These are phyloP conservation scores for Helicorthomorpha holstii DNA, from an alignment of 1,140 invertebrate species.

Conservation along the genomic window DNA sequence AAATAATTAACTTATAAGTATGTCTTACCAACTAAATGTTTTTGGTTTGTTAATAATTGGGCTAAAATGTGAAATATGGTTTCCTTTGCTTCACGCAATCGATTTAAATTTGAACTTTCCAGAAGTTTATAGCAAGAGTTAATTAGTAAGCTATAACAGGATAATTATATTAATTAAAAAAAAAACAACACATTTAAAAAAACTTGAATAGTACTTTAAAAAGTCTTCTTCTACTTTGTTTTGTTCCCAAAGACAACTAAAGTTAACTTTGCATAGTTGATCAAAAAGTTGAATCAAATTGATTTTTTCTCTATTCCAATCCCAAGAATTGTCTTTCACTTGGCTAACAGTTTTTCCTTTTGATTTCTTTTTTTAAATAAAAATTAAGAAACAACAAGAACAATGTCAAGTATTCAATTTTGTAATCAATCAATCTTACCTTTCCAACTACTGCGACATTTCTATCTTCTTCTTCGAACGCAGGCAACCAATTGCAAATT, in stretches of 20 bases:
- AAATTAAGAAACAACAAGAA: neutral
- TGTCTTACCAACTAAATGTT: slow-evolving; percentile 44
- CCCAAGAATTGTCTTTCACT: neutral
- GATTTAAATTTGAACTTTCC: slow-evolving; percentile 37
- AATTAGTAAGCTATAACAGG: slow-evolving; percentile 39
- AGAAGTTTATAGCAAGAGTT: slow-evolving; percentile 56
- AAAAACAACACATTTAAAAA: slow-evolving; percentile 4
- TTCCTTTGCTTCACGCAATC: slow-evolving; percentile 42
- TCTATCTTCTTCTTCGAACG: neutral
- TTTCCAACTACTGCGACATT: neutral
- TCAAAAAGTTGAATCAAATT: slow-evolving; percentile 44
- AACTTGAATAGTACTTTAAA: slow-evolving; percentile 42
- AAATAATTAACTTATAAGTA: neutral
- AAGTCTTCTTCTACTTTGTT: slow-evolving; percentile 66
- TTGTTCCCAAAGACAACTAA: slow-evolving; percentile 59
- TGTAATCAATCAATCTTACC: neutral
- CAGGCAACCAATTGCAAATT: neutral
- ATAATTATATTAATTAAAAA: slow-evolving; percentile 12
- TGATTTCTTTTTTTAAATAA: neutral
- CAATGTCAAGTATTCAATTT: neutral
- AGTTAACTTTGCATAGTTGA: slow-evolving; percentile 42
- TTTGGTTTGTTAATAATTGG: slow-evolving; percentile 59
- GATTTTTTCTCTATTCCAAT: slow-evolving; percentile 38
- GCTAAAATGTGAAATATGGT: slow-evolving; percentile 59
- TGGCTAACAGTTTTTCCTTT: neutral